Evolutionary conservation across 1,140 invertebrate genomes (phyloP).

Genomic region (Augochlora pura): DNA sequence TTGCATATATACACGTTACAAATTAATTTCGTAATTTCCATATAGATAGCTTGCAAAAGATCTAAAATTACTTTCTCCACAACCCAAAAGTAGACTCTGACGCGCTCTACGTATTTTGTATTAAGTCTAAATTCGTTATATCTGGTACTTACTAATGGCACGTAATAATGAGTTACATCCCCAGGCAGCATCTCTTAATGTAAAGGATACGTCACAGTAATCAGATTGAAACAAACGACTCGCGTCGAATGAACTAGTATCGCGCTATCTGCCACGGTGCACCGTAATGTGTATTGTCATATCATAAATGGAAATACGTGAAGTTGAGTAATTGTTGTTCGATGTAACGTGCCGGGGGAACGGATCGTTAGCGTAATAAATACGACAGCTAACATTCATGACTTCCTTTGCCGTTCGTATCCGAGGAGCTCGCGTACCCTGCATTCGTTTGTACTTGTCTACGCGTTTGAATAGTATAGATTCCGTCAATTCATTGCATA

Average conservation of each 20-base stretch:
- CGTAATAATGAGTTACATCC: background rate
- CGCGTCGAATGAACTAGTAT: background rate
- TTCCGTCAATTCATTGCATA: background rate
- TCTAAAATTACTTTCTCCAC: too few species aligned
- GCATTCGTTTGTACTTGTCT: background rate
- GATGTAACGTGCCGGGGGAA: background rate
- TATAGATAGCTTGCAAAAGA: too few species aligned
- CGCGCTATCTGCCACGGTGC: background rate
- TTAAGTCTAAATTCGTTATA: too few species aligned
- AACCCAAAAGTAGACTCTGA: too few species aligned
- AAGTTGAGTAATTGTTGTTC: constrained; percentile 12
- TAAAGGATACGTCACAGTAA: background rate
- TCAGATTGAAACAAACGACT: background rate
- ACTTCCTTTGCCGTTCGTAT: background rate
- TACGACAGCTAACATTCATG: background rate
- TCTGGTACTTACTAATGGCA: too few species aligned
- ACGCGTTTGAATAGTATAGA: too few species aligned
- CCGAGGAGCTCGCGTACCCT: too few species aligned
- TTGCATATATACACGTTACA: too few species aligned
- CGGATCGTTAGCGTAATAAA: background rate
- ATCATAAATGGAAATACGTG: background rate
- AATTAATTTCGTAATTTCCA: too few species aligned
- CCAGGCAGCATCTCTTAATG: background rate
- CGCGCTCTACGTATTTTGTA: too few species aligned
- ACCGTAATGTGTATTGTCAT: background rate